Evolutionary conservation across 2,888 invertebrate genomes (phyloP).

Genomic region (Mamestra brassicae): DNA sequence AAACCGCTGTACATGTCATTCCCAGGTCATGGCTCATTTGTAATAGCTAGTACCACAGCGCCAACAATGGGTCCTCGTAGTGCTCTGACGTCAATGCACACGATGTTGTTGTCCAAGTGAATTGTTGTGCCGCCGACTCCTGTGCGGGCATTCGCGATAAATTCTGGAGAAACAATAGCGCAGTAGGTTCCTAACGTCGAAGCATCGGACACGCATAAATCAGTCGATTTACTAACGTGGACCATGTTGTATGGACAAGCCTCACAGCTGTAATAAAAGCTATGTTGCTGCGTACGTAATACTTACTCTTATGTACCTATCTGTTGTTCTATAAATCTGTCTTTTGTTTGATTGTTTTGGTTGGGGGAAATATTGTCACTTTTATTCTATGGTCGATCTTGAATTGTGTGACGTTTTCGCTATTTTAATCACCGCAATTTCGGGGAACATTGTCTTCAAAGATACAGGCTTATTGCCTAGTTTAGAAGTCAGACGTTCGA

Average conservation of each 20-base stretch:
- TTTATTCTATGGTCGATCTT: slow-evolving; percentile 2
- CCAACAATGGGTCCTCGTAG: slow-evolving; percentile 66
- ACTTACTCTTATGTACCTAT: slow-evolving; percentile 26
- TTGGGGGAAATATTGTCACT: not conserved
- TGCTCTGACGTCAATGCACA: slow-evolving; percentile 78
- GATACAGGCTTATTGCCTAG: no score
- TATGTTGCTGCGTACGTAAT: slow-evolving; percentile 47
- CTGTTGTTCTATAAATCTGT: slow-evolving; percentile 51
- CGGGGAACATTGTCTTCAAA: no score
- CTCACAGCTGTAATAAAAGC: slow-evolving; percentile 66
- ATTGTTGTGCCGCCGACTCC: slow-evolving; percentile 79
- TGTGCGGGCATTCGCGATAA: slow-evolving; percentile 80
- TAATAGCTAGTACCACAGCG: slow-evolving; percentile 76
- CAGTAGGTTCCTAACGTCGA: slow-evolving; percentile 76
- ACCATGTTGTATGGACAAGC: slow-evolving; percentile 81
- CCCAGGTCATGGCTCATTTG: slow-evolving; percentile 80
- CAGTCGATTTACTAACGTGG: slow-evolving; percentile 79
- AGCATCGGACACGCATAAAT: slow-evolving; percentile 84
- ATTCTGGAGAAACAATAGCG: slow-evolving; percentile 87
- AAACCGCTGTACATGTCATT: slow-evolving; percentile 70
- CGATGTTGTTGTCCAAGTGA: slow-evolving; percentile 79
- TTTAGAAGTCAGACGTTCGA: no score
- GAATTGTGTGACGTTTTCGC: not conserved
- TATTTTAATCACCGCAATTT: no score
- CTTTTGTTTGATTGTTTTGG: slow-evolving; percentile 6